phyloP scores from a whole-genome alignment of 2,888 invertebrate species.

The Leptarthrus brevirostris region DNA sequence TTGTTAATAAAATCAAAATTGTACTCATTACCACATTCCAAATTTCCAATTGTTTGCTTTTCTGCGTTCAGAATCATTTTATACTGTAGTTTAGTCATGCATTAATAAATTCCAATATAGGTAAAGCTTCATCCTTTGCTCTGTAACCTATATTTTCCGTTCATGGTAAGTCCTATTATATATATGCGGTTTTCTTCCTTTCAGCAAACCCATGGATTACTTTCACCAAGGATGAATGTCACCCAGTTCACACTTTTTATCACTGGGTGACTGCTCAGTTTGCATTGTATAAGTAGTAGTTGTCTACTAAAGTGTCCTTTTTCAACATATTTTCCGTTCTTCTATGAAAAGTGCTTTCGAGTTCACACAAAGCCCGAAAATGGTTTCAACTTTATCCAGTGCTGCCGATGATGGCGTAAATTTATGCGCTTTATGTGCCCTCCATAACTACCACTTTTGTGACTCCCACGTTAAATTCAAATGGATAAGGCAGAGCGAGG shows the following conservation, averaged over 20 bases:
- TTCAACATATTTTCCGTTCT: conserved; percentile 13
- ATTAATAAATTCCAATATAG: too few species aligned
- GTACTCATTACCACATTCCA: too few species aligned
- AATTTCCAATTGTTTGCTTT: too few species aligned
- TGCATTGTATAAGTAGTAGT: conserved; percentile 28
- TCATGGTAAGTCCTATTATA: too few species aligned
- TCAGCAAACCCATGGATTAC: conserved; percentile 13
- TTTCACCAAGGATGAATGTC: conserved; percentile 14
- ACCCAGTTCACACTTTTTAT: conserved; percentile 24
- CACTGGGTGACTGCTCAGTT: conserved; percentile 3
- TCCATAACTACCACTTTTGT: neutral
- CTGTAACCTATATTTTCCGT: too few species aligned
- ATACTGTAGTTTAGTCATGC: too few species aligned
- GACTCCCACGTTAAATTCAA: conserved; percentile 13
- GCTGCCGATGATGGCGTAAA: neutral
- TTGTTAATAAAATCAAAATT: too few species aligned
- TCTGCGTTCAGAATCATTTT: too few species aligned
- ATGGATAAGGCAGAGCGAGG: neutral
- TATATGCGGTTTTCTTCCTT: neutral
- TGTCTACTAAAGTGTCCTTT: conserved; percentile 1
- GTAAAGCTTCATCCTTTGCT: too few species aligned
- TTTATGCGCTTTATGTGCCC: conserved; percentile 34
- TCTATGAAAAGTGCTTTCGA: conserved; percentile 5
- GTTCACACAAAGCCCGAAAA: conserved; percentile 17
- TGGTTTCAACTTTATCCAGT: conserved; percentile 1